These are phyloP conservation scores for Drosophila orosa DNA, from an alignment of 1,140 invertebrate species.

Conservation along the genomic window DNA sequence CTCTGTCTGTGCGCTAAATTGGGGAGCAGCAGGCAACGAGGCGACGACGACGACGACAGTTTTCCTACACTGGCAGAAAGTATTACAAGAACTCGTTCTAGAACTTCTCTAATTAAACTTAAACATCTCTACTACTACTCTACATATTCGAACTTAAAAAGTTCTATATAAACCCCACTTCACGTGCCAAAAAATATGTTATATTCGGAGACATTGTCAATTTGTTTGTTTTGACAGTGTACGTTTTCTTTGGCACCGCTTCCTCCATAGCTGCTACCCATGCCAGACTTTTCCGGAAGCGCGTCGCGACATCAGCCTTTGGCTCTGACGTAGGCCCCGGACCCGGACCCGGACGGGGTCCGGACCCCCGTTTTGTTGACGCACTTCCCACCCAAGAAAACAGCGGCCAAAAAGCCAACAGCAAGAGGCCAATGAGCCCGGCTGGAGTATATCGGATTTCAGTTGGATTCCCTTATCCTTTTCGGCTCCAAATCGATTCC, in stretches of 20 bases:
- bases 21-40: constrained; percentile 62
- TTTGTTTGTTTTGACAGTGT: constrained; percentile 20
- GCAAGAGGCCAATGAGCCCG: constrained; percentile 66
- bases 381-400: constrained; percentile 47
- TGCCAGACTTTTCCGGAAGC: constrained; percentile 81
- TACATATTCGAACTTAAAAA: no score
- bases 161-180: neutral
- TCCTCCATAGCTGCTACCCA: constrained; percentile 64
- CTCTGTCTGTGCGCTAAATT: constrained; percentile 56
- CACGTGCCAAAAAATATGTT: constrained; percentile 5
- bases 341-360: constrained; percentile 5
- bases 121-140: no score
- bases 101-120: neutral
- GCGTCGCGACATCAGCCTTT: constrained; percentile 74
- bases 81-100: neutral
- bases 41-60: constrained; percentile 68
- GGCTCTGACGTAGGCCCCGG: constrained; percentile 63
- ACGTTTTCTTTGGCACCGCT: constrained; percentile 69
- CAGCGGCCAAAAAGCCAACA: constrained; percentile 18
- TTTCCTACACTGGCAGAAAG: constrained; percentile 52
- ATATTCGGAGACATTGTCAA: neutral
- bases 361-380: constrained; percentile 54
- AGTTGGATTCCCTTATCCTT: constrained; percentile 40
- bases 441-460: constrained; percentile 46
- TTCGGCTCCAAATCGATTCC: constrained; percentile 6